These are phyloP conservation scores for Sander vitreus DNA, from an alignment of 2,113 vertebrate species.

Conservation along the genomic window DNA sequence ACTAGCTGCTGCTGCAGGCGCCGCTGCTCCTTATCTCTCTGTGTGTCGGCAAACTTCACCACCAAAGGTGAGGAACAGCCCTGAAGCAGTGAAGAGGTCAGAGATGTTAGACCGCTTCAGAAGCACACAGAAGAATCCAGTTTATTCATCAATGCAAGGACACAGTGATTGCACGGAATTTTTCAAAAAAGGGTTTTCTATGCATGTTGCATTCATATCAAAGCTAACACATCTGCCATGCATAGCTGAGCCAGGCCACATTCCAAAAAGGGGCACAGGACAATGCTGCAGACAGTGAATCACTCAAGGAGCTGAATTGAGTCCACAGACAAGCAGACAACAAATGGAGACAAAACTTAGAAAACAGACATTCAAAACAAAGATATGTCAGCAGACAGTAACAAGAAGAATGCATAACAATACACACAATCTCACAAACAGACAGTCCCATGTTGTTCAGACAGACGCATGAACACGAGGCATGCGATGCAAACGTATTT, in stretches of 20 bases:
- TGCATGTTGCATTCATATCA: constrained; percentile 65
- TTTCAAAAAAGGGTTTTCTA: background rate
- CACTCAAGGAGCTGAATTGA: constrained; percentile 48
- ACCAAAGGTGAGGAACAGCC: constrained; percentile 97
- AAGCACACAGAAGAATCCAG: constrained; percentile 4
- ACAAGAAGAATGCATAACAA: constrained; percentile 60
- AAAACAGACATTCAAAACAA: constrained; percentile 64
- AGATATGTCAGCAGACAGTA: constrained; percentile 60
- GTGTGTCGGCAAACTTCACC: constrained; percentile 97
- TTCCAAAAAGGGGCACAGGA: constrained; percentile 71
- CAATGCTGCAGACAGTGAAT: constrained; percentile 63
- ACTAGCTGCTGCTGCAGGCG: constrained; percentile 97
- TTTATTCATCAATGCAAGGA: constrained; percentile 36
- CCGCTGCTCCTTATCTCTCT: constrained; percentile 97
- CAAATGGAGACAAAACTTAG: constrained; percentile 72
- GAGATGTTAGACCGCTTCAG: constrained; percentile 26
- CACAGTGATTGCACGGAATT: constrained; percentile 17
- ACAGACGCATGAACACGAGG: constrained; percentile 67
- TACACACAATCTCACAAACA: constrained; percentile 64
- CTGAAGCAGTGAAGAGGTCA: constrained; percentile 80
- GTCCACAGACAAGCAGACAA: constrained; percentile 66
- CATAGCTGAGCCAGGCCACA: constrained; percentile 76
- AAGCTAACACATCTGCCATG: constrained; percentile 79
- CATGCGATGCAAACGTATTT: constrained; percentile 75
- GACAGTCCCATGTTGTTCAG: constrained; percentile 65